Evolutionary conservation across 2,888 invertebrate species (phyloP).

Genomic region (Patella ulyssiponensis): DNA sequence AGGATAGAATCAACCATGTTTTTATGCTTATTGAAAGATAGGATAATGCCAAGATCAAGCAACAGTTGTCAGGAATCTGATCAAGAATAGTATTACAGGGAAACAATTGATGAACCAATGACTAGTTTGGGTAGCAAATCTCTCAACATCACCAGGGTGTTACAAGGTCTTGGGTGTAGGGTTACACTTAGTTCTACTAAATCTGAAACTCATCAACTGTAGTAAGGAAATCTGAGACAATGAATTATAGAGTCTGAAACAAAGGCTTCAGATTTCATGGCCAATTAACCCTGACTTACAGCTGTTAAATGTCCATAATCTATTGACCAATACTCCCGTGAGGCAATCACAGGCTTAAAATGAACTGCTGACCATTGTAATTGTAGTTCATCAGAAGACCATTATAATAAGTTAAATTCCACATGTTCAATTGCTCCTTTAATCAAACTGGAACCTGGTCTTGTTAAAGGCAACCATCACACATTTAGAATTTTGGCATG

Average conservation of each 20-base stretch:
- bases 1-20: too few species aligned
- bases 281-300: slow-evolving; percentile 5
- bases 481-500: too few species aligned
- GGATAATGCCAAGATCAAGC: too few species aligned
- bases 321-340: not conserved
- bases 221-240: not conserved
- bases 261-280: slow-evolving; percentile 7
- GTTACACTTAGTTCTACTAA: not conserved
- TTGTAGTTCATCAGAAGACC: not conserved
- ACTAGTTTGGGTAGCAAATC: too few species aligned
- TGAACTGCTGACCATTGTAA: slow-evolving; percentile 5
- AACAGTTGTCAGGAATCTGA: too few species aligned
- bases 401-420: slow-evolving; percentile 8
- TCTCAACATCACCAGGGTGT: not conserved
- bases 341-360: not conserved
- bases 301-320: not conserved
- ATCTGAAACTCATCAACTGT: not conserved
- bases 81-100: too few species aligned
- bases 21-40: too few species aligned
- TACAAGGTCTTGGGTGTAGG: not conserved
- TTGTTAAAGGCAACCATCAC: too few species aligned
- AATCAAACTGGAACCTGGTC: too few species aligned
- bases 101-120: too few species aligned
- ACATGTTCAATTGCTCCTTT: not conserved
- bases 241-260: not conserved